phyloP scores from a whole-genome alignment of 2,888 invertebrate genomes.

The Drosophila rellima region DNA sequence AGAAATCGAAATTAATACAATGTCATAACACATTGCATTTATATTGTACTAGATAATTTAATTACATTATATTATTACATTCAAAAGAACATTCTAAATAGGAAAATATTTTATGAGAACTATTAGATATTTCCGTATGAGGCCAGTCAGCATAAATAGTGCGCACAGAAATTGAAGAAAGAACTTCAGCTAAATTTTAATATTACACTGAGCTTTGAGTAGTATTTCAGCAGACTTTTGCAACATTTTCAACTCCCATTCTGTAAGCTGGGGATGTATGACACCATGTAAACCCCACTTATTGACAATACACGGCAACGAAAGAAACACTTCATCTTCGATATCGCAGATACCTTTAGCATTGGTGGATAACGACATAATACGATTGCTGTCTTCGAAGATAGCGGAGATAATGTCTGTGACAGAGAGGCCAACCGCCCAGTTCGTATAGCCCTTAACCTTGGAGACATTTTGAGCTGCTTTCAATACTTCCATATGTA shows the following conservation, averaged over 20 bases:
- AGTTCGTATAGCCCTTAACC: slow-evolving; percentile 93
- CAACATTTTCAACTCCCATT: slow-evolving; percentile 87
- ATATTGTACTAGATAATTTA: slow-evolving; percentile 1
- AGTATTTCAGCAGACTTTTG: slow-evolving; percentile 88
- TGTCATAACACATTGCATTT: too few relatives aligned
- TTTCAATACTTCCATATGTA: slow-evolving; percentile 91
- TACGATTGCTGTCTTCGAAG: slow-evolving; percentile 89
- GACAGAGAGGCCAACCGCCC: slow-evolving; percentile 93
- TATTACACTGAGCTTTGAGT: slow-evolving; percentile 58
- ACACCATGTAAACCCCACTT: slow-evolving; percentile 89
- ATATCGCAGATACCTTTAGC: slow-evolving; percentile 89
- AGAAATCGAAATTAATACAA: neutral
- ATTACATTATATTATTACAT: neutral
- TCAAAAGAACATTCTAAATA: neutral
- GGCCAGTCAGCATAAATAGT: slow-evolving; percentile 6
- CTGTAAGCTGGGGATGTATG: slow-evolving; percentile 89
- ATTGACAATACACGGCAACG: slow-evolving; percentile 91
- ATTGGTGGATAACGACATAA: slow-evolving; percentile 91
- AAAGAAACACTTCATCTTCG: slow-evolving; percentile 92
- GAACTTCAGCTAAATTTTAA: slow-evolving; percentile 26
- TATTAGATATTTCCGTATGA: neutral
- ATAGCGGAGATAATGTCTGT: slow-evolving; percentile 89
- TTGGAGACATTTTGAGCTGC: slow-evolving; percentile 93
- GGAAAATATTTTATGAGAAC: neutral
- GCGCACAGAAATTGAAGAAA: neutral